A percentile compares a stretch with the other conserved stretches of the same genome.
Evolutionary conservation across 2,113 vertebrate genomes (phyloP).

Genomic region (Scytalopus superciliaris): DNA sequence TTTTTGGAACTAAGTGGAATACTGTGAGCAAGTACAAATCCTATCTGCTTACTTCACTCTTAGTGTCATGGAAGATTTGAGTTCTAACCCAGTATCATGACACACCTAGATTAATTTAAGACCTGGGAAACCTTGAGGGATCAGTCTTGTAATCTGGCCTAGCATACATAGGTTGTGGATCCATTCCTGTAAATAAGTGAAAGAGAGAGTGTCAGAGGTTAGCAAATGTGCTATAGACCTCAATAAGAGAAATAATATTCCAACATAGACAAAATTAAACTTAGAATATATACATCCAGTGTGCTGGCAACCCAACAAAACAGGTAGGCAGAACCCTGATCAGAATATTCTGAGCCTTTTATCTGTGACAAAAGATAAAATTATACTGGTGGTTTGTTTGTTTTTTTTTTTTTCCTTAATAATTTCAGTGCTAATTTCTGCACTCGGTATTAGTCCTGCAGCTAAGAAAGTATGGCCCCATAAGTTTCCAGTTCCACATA

Average conservation of each 20-base stretch:
- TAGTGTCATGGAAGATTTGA: background rate
- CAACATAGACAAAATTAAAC: background rate
- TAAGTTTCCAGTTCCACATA: background rate
- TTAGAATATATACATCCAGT: background rate
- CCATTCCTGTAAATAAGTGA: background rate
- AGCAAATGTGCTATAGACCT: background rate
- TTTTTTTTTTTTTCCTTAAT: background rate
- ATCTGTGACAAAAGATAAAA: background rate
- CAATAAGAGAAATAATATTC: background rate
- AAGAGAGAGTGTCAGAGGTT: background rate
- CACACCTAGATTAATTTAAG: background rate
- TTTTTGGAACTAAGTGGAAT: background rate
- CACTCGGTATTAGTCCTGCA: background rate
- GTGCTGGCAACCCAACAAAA: background rate
- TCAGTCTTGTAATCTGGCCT: background rate
- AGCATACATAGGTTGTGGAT: background rate
- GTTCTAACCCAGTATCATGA: background rate
- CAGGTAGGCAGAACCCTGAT: background rate
- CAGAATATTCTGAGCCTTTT: background rate
- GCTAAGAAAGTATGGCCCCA: background rate
- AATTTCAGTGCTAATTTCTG: background rate
- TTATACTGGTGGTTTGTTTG: background rate
- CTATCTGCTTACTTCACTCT: background rate
- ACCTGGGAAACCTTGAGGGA: background rate
- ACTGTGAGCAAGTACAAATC: background rate